Percentiles rank a stretch among this genome's conserved stretches.
Conservation (phyloP, 1,140 invertebrate species). For the Drosophila parabipectinata region DNA sequence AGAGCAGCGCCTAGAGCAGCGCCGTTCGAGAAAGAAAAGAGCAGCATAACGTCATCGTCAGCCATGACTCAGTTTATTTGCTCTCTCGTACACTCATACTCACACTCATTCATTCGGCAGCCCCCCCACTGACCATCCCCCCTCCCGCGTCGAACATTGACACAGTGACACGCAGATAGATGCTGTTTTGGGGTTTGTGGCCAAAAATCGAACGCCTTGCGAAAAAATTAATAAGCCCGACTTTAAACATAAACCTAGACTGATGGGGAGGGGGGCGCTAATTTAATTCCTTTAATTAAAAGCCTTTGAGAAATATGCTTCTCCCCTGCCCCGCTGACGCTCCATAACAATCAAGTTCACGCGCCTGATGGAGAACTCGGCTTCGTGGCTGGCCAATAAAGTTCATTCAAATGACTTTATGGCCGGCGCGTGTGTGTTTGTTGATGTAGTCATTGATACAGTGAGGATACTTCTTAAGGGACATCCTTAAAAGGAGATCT, state of each 20-base stretch:
- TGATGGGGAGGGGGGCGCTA: background rate
- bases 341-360: slow-evolving; percentile 43
- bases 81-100: slow-evolving; percentile 29
- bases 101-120: too few relatives aligned
- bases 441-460: slow-evolving; percentile 40
- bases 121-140: too few relatives aligned
- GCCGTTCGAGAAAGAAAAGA: slow-evolving; percentile 16
- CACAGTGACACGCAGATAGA: slow-evolving; percentile 13
- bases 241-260: slow-evolving; percentile 11
- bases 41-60: slow-evolving; percentile 61
- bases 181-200: slow-evolving; percentile 22
- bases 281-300: slow-evolving; percentile 53
- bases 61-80: slow-evolving; percentile 58
- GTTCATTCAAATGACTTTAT: slow-evolving; percentile 55
- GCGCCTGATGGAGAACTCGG: background rate
- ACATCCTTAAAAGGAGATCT: background rate
- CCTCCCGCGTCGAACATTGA: slow-evolving; percentile 12
- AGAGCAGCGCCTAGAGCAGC: background rate
- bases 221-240: slow-evolving; percentile 29
- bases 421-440: slow-evolving; percentile 32
- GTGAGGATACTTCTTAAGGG: background rate
- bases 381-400: slow-evolving; percentile 41
- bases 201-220: slow-evolving; percentile 33
- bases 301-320: slow-evolving; percentile 17
- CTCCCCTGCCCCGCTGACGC: background rate